Evolutionary conservation across 1,140 invertebrate species (phyloP), one percentile per base, ranked within the genome.

Genomic region (Ceratitis capitata): DNA sequence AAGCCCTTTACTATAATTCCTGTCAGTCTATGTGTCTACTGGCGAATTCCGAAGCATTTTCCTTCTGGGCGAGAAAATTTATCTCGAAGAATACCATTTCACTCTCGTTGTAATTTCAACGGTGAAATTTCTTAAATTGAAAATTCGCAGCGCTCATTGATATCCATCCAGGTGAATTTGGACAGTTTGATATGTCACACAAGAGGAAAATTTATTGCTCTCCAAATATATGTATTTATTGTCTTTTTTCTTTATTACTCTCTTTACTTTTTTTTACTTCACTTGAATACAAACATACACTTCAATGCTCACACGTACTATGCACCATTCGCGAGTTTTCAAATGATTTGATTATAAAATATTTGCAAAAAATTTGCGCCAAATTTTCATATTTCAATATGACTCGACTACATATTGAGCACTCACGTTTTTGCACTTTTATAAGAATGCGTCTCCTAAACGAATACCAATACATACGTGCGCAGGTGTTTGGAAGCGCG

Each of bases 301-400:
- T 7, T n/a, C 7, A n/a, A 23, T 23, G 9, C 19, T 7, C 4
- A 6, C 14, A 4, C 51, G 45, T 14, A 47, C 45, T 47, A 14
- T 56, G 4, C n/a, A 19, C 19, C 14, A 10, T n/a, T 19, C n/a
- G 12, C 51, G 26, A 9, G n/a, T n/a, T 42, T 26, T 45, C 69
- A 47, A 78, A 45, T 78, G 69, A 78, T 78, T 78, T 78, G 35
- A 45, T 78, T 78, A 78, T 78, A 78, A 78, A 78, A 45, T 78
- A 78, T 78, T 78, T 45, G 69, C 10, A n/a, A n/a, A 78, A 78
- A 78, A 78, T 45, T 78, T 78, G 69, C 69, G 45, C 69, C 39
- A 78, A 78, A 78, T 42, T 78, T 35, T 78, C 69, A 78, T 45
- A 26, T 78, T 78, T 78, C 69, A 78, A 78, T 78, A 45, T 78